A percentile compares a stretch with the other conserved stretches of the same genome.
Evolutionary conservation across 2,797 vertebrate species (phyloP).

Genomic region (Phoebastria nigripes): DNA sequence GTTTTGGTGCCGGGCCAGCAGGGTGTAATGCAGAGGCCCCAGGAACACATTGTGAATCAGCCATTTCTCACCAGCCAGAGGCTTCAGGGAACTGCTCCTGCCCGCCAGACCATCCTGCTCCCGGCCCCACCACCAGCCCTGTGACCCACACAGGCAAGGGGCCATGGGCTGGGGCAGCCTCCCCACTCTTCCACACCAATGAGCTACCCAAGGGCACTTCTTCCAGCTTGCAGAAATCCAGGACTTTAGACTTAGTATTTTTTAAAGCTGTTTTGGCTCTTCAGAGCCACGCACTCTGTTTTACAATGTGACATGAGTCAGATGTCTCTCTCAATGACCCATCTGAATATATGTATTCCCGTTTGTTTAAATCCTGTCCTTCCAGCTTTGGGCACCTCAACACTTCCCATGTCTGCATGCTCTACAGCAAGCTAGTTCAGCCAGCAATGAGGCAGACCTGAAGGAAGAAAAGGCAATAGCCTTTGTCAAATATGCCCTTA

Average conservation of each 20-base stretch:
- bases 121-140: accelerated
- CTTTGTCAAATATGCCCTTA: neutral
- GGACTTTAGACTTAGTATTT: neutral
- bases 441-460: neutral
- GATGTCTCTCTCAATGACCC: neutral
- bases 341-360: neutral
- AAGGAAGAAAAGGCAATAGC: neutral
- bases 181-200: neutral
- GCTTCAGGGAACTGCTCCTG: neutral
- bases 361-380: neutral
- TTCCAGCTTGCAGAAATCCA: neutral
- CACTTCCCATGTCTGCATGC: neutral
- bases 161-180: neutral
- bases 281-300: neutral
- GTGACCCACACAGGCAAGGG: accelerated
- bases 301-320: neutral
- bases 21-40: neutral
- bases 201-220: neutral
- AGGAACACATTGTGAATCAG: neutral
- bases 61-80: neutral
- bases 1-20: neutral
- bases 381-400: neutral
- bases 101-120: neutral
- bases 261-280: neutral
- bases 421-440: neutral